Evolutionary conservation across 1,140 invertebrate species (phyloP), one percentile per base, ranked within the genome.

Genomic region (Tigriopus japonicus): DNA sequence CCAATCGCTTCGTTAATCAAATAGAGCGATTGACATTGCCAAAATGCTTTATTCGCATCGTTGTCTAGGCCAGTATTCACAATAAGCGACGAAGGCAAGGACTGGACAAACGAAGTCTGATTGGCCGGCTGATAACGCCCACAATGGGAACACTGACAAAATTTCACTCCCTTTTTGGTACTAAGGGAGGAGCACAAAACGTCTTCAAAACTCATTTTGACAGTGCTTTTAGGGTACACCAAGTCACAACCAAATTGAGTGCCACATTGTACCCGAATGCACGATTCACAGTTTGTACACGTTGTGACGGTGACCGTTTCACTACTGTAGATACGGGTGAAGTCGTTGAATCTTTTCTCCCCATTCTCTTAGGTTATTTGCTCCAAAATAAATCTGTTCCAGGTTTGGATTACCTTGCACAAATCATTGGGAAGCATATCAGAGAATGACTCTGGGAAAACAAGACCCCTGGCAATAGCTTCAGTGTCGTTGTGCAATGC

Each of bases 321-420:
- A 35, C 35, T 60, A 78, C 62, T 87, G 86, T 60, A 81, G 77
- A 56, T 19, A 23, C 54, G 19, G 35, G 40, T 28, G 54, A 56
- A 28, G 10, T 43, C 15, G 42, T 15, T 43, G 42, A 43, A 62
- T 62, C n/a, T 40, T 49, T 45, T 63, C 63, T 21, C 63, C 64
- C 51, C 56, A 49, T 1, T 43, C 40, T 42, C 62, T 54, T 15
- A 13, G 54, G 3, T 43, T 17, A 94, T 83, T 74, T 96, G 91
- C 71, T 94, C 89, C 9, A 93, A 75, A 59, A 96, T 87, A 70
- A 96, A 96, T 62, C 89, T 77, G 69, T 90, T 92, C 89, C 90
- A 95, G 73, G 85, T 92, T 84, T 90, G 71, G 55, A 73, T 56
- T 6, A 61, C 2, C 14, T 49, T 40, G 17, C n/a, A n/a, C 28